Evolutionary conservation across 2,797 vertebrate species (phyloP).

Genomic region (Microctenopoma lineatum): DNA sequence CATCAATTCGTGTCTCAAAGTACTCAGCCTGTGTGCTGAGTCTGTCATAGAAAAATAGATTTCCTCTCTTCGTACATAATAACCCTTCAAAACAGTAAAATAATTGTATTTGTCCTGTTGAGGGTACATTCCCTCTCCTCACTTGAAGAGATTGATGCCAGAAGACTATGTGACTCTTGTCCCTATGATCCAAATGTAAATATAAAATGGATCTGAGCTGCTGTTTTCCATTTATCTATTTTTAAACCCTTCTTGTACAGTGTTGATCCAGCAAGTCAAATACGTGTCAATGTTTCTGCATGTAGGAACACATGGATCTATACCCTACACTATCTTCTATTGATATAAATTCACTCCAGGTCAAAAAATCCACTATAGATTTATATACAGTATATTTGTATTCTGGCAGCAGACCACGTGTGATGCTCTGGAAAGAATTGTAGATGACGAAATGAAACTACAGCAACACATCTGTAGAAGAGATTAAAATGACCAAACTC

Average conservation of each 20-base stretch:
- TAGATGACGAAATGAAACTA: neutral
- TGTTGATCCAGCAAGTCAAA: constrained; percentile 1
- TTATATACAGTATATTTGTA: neutral
- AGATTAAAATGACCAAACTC: neutral
- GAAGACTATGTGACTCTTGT: neutral
- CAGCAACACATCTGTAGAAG: neutral
- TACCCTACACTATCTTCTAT: neutral
- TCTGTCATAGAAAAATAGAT: constrained; percentile 50
- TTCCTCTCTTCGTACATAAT: constrained; percentile 35
- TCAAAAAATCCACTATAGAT: neutral
- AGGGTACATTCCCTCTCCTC: constrained; percentile 18
- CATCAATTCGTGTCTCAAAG: constrained; percentile 35
- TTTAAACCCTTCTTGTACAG: neutral
- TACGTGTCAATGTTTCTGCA: neutral
- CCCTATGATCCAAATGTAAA: constrained; percentile 26
- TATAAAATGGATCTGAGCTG: neutral
- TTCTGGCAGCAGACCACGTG: neutral
- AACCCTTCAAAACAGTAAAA: constrained; percentile 42
- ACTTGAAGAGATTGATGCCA: constrained; percentile 21
- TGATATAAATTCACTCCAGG: neutral
- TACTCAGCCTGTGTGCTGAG: constrained; percentile 7
- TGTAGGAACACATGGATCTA: neutral
- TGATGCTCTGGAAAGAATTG: neutral
- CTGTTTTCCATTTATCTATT: neutral
- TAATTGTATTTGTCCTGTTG: constrained; percentile 38